Evolutionary conservation across 2,113 vertebrate species (phyloP).

Genomic region (Pomatorhinus ruficollis): DNA sequence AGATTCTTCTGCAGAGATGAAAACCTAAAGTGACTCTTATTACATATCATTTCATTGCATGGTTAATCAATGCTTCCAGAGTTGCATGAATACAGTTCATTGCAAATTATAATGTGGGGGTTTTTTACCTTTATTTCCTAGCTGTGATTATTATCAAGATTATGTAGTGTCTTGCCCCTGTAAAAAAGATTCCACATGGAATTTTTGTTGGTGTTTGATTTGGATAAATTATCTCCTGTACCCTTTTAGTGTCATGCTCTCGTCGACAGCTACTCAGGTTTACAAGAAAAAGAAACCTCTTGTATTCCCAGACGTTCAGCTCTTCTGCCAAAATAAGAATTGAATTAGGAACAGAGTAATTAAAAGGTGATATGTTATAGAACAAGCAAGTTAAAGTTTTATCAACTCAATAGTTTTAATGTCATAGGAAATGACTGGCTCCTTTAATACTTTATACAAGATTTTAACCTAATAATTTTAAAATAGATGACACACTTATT

Average conservation of each 20-base stretch:
- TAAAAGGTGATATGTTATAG: background rate
- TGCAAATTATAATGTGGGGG: fast-evolving
- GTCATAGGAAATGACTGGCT: background rate
- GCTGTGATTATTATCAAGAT: background rate
- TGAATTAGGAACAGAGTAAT: background rate
- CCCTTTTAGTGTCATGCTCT: background rate
- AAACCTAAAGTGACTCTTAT: background rate
- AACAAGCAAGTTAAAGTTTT: background rate
- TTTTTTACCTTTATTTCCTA: background rate
- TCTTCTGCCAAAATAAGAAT: background rate
- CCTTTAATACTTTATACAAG: background rate
- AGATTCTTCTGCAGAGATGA: background rate
- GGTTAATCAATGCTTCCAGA: background rate
- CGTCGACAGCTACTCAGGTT: background rate
- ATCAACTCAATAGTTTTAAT: background rate
- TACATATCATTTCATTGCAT: background rate
- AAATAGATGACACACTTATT: background rate
- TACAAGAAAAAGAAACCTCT: background rate
- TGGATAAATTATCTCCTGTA: background rate
- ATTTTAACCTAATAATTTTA: background rate
- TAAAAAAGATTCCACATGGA: background rate
- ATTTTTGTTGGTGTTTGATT: background rate
- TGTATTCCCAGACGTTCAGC: background rate
- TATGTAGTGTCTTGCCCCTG: background rate
- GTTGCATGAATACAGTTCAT: background rate